Evolutionary conservation across 2,113 vertebrate species (phyloP), one percentile per base, ranked within the genome.

Genomic region (Taurulus bubalis): DNA sequence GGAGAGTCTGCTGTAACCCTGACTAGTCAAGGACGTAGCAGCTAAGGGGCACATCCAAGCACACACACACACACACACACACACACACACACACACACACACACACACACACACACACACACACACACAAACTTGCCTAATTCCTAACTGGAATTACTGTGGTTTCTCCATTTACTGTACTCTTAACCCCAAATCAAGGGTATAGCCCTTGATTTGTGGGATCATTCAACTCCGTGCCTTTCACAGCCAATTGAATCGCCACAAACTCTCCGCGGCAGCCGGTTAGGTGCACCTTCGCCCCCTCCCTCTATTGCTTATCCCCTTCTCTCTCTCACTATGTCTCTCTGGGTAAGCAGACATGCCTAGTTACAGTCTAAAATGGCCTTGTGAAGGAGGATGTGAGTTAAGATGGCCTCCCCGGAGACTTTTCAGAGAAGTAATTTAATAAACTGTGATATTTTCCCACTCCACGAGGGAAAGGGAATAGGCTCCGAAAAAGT

Each of bases 391-490:
- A 91, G 85, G 82, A 93, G 84, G 84, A 86, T 49, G 79, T 60
- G 73, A 92, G 89, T 93, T 94, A 93, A 91, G 90, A 93, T 92
- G 91, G 91, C 85, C 84, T 92, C 93, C 90, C 90, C 22, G 10
- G 87, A 93, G 93, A 92, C 88, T 92, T 91, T 91, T 93, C 82
- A 93, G 82, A 87, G 87, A 78, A 91, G 90, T 94, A 93, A 94
- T 95, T 94, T 95, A 94, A 95, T 94, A 92, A 94, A 93, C 89
- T 91, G 84, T 90, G 90, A 91, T 92, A 93, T 92, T 93, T 91
- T 91, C 79, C 85, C 82, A 74, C 89, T 90, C 85, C 85, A 84
- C 89, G 65, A 88, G 87, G 90, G 87, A 90, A 85, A 86, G 86
- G 85, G 85, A 86, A 85, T 88, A 79, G 87, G 87, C 85, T 85